These are phyloP conservation scores for Tanaodytes sp. DNA, from an alignment of 2,888 invertebrate genomes.

Conservation along the genomic window DNA sequence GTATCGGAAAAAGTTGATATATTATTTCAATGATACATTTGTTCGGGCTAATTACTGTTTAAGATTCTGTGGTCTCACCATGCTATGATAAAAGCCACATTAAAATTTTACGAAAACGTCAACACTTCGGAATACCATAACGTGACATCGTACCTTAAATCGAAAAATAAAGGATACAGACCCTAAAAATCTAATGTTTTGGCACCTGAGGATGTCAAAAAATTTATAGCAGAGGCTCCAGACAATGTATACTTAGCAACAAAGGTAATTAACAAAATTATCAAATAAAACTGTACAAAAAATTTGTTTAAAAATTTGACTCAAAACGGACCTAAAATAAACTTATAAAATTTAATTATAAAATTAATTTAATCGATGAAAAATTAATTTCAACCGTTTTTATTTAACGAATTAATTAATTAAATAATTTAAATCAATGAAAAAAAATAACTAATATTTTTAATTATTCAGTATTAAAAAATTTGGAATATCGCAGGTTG, in stretches of 20 bases:
- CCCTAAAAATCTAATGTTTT: slow-evolving; percentile 38
- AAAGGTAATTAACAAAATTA: slow-evolving; percentile 33
- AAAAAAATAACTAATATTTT: slow-evolving; percentile 1
- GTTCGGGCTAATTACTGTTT: too few species aligned
- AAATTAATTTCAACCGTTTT: too few species aligned
- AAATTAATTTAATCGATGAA: slow-evolving; percentile 2
- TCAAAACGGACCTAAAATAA: too few species aligned
- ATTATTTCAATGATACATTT: too few species aligned
- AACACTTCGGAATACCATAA: slow-evolving; percentile 20
- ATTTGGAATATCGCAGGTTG: slow-evolving; percentile 26
- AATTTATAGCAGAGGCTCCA: slow-evolving; percentile 49
- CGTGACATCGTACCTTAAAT: slow-evolving; percentile 19
- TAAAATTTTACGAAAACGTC: slow-evolving; percentile 17
- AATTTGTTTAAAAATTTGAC: too few species aligned
- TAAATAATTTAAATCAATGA: slow-evolving; percentile 25
- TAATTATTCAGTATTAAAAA: slow-evolving; percentile 9
- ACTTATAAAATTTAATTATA: slow-evolving; percentile 10
- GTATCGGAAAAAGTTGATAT: too few species aligned
- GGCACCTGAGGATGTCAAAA: slow-evolving; percentile 26
- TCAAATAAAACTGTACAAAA: too few species aligned
- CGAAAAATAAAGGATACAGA: slow-evolving; percentile 31
- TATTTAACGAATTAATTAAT: slow-evolving; percentile 16
- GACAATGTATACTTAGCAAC: slow-evolving; percentile 52
- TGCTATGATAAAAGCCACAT: slow-evolving; percentile 23
- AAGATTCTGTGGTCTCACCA: slow-evolving; percentile 23